Base-by-base conservation (phyloP, 2,797 vertebrate species). In the Poeciliopsis paucimaculata region DNA sequence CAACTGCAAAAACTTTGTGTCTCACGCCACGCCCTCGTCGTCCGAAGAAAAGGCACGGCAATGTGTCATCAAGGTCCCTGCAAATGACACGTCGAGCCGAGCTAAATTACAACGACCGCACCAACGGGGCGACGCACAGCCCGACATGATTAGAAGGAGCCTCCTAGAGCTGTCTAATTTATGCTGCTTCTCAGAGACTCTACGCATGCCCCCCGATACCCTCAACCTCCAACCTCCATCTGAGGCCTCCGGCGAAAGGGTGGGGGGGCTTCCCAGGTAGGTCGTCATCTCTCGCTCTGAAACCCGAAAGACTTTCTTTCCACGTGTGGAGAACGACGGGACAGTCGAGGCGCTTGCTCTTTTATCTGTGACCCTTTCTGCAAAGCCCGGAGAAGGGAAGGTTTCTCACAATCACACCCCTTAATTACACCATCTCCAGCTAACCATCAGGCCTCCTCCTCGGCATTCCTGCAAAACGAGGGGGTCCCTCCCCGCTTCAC, bases 371-470 rank as follows among this genome's bases (percentile, higher is more conserved):
- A 95, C 93, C 92, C 90, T 94, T 53, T 53, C 49, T 84, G 86
- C 87, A 90, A 87, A 86, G 92, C 91, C 88, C 36, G 39, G 87
- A 90, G 91, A 94, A 91, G 91, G 87, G 88, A 95, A 92, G 93
- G 90, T 94, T 53, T 95, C 94, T 94, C 93, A 95, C 93, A 92
- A 95, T 95, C 95, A 94, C 90, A 93, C 92, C 94, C 94, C 93
- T 95, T 95, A 96, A 96, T 96, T 95, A 96, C 90, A 93, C 90
- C 93, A 94, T 95, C 93, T 93, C 87, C 86, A 93, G 87, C 90
- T 93, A 95, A 94, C 93, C 93, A 94, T 92, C 91, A 91, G 92
- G 91, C 93, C 92, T 93, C 93, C 93, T 95, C 92, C 92, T 91
- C 89, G 78, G 91, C 95, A 95, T 96, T 95, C 94, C 94, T 94